Conservation (phyloP, 2,888 invertebrate genomes). For the Strigamia crassipes region DNA sequence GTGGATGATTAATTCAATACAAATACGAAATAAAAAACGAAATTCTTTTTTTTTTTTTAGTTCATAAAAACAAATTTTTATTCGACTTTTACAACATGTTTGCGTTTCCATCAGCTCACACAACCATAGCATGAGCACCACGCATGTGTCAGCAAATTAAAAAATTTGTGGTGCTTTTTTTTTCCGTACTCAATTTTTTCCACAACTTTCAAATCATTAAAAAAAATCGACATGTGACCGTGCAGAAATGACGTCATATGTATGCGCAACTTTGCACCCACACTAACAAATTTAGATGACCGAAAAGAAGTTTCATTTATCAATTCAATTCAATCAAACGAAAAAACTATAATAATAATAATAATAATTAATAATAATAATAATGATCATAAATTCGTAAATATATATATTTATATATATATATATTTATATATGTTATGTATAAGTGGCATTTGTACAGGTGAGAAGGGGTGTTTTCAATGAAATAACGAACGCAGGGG, state of each 20-base stretch:
- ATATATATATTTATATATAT: constrained; percentile 2
- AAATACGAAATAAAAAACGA: not conserved
- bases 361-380: constrained; percentile 9
- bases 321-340: not conserved
- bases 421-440: constrained; percentile 30
- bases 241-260: not conserved
- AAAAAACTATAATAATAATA: constrained; percentile 17
- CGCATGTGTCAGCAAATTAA: not conserved
- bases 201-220: not conserved
- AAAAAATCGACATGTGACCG: not conserved
- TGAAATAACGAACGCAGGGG: constrained; percentile 30
- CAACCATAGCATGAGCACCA: constrained; percentile 4
- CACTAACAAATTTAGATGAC: constrained; percentile 24
- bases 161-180: constrained; percentile 8
- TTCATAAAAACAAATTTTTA: constrained; percentile 45
- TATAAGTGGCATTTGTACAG: constrained; percentile 30
- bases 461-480: constrained; percentile 28
- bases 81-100: constrained; percentile 29
- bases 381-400: constrained; percentile 19
- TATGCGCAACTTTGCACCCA: not conserved
- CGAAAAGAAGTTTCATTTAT: constrained; percentile 10
- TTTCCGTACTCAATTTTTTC: not conserved
- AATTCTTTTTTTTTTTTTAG: not conserved
- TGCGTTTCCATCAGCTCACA: constrained; percentile 21
- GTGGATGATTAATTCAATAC: not conserved